Percentiles rank a stretch among this genome's conserved stretches.
Conservation (phyloP, 1,140 invertebrate genomes). For the Ectropis grisescens region DNA sequence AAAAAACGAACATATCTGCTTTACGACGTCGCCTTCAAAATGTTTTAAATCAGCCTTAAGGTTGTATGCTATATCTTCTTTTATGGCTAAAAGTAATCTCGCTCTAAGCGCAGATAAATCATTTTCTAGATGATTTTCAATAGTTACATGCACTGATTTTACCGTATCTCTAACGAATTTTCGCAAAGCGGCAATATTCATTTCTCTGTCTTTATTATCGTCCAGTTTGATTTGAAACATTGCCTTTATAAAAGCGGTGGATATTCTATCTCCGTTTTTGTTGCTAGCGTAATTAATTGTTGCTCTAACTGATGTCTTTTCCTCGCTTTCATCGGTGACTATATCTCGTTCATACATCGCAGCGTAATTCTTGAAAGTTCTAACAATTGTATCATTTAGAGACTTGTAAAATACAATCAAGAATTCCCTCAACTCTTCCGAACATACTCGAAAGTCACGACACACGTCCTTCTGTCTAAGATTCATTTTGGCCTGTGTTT, state of each 20-base stretch:
- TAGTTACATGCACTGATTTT: constrained; percentile 7
- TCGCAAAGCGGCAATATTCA: constrained; percentile 22
- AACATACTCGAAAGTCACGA: constrained; percentile 25
- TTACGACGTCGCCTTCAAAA: constrained; percentile 18
- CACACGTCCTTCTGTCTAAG: constrained; percentile 11
- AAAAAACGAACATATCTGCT: constrained; percentile 24
- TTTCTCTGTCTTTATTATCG: constrained; percentile 16
- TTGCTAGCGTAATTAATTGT: too few species aligned
- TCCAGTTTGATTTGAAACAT: constrained; percentile 23
- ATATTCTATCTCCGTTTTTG: constrained; percentile 24
- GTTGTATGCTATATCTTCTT: constrained; percentile 31
- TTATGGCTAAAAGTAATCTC: constrained; percentile 16
- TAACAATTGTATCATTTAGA: constrained; percentile 30
- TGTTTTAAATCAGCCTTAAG: constrained; percentile 32
- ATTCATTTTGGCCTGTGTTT: constrained; percentile 1
- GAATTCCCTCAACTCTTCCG: constrained; percentile 31
- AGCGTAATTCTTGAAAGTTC: constrained; percentile 28
- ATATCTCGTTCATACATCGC: constrained; percentile 39
- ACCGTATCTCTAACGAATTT: constrained; percentile 20
- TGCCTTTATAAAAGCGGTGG: constrained; percentile 20
- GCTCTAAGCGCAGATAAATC: constrained; percentile 14
- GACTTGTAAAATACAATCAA: constrained; percentile 25
- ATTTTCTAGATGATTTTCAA: constrained; percentile 11
- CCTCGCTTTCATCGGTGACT: constrained; percentile 12
- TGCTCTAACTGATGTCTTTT: constrained; percentile 8